A percentile compares a stretch with the other conserved stretches of the same genome.
Evolutionary conservation across 2,888 invertebrate genomes (phyloP).

Genomic region (Urechis unicinctus): DNA sequence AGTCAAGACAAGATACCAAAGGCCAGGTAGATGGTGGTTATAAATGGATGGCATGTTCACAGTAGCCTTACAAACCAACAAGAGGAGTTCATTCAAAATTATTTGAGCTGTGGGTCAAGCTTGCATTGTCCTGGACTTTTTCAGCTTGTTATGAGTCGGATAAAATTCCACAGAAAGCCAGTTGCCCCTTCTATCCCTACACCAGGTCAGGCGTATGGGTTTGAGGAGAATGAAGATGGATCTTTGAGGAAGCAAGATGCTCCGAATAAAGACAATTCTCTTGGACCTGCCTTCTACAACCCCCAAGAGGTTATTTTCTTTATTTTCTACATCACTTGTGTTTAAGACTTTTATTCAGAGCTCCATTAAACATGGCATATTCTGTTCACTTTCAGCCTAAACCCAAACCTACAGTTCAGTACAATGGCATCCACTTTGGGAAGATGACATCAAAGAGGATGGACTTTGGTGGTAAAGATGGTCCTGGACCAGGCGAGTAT

Average conservation of each 20-base stretch:
- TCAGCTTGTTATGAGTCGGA: conserved; percentile 34
- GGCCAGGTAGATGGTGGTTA: no score
- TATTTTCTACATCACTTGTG: no score
- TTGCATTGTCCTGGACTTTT: no score
- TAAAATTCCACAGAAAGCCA: conserved; percentile 44
- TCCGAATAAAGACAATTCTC: conserved; percentile 37
- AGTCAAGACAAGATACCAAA: neutral
- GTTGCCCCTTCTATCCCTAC: conserved; percentile 49
- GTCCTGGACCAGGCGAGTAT: conserved; percentile 49
- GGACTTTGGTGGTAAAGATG: conserved; percentile 35
- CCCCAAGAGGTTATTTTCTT: neutral
- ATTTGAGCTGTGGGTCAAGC: no score
- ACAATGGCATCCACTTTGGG: conserved; percentile 46
- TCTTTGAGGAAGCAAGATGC: conserved; percentile 45
- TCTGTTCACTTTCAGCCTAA: neutral
- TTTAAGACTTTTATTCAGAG: no score
- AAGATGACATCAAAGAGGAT: conserved; percentile 37
- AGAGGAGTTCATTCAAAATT: no score
- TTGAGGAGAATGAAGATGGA: conserved; percentile 50
- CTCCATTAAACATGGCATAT: neutral
- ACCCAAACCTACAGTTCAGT: conserved; percentile 13
- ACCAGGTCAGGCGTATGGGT: conserved; percentile 48
- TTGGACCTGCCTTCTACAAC: conserved; percentile 49
- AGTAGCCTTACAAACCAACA: no score
- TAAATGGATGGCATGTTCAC: no score